Evolutionary conservation across 2,888 invertebrate genomes (phyloP).

Genomic region (Leucophenga maculata): DNA sequence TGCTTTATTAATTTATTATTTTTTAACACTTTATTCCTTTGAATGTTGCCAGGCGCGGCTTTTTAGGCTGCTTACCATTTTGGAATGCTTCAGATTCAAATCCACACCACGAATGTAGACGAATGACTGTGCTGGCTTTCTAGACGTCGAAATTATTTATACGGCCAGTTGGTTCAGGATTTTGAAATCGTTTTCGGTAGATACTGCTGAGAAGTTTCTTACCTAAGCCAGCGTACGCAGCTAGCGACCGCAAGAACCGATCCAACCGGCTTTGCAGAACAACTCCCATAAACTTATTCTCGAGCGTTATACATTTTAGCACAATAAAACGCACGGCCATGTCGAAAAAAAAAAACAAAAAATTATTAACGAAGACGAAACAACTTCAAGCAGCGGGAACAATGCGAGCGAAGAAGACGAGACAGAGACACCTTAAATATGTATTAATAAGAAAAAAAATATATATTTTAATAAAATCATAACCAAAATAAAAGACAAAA

Average conservation of each 20-base stretch:
- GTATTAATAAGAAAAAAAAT: background rate
- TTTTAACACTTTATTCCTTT: conserved; percentile 3
- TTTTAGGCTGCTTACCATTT: conserved; percentile 60
- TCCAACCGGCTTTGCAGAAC: conserved; percentile 65
- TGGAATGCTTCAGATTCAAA: conserved; percentile 53
- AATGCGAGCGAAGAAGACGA: conserved; percentile 34
- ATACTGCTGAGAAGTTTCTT: conserved; percentile 59
- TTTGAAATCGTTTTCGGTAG: conserved; percentile 40
- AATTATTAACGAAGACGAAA: conserved; percentile 36
- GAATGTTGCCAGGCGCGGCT: background rate
- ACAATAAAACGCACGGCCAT: conserved; percentile 39
- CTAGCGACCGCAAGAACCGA: conserved; percentile 51
- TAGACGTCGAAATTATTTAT: conserved; percentile 67
- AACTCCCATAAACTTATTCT: conserved; percentile 60
- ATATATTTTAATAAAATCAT: conserved; percentile 10
- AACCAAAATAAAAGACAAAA: conserved; percentile 24
- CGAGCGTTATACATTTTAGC: conserved; percentile 56
- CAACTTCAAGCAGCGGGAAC: conserved; percentile 13
- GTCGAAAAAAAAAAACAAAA: conserved; percentile 38
- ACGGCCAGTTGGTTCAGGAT: conserved; percentile 62
- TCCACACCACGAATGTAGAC: conserved; percentile 67
- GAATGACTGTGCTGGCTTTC: conserved; percentile 63
- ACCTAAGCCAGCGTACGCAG: conserved; percentile 37
- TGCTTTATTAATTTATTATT: conserved; percentile 11
- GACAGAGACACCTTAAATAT: conserved; percentile 11